Evolutionary conservation across 2,888 invertebrate genomes (phyloP).

Genomic region (Piscicola geometra): DNA sequence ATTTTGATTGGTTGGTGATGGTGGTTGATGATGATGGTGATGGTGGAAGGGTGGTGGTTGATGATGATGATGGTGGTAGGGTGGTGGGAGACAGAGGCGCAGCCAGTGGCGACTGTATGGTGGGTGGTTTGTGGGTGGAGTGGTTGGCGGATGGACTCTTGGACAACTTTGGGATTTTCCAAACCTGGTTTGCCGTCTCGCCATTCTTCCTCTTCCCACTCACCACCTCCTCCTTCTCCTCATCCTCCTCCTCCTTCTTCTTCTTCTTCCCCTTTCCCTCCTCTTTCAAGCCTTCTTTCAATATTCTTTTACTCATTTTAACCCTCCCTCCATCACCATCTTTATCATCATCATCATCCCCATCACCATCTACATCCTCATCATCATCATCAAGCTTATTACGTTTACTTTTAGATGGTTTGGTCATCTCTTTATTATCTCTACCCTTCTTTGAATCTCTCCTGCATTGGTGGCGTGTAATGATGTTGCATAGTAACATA

Average conservation of each 20-base stretch:
- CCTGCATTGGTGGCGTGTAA: no score
- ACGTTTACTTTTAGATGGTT: background rate
- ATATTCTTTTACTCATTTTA: background rate
- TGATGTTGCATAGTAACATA: no score
- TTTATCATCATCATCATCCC: background rate
- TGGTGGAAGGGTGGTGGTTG: background rate
- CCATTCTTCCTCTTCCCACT: constrained; percentile 12
- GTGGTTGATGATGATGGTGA: no score
- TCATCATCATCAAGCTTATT: background rate
- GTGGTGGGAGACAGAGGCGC: background rate
- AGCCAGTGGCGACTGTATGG: background rate
- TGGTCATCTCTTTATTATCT: constrained; percentile 1
- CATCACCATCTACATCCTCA: background rate
- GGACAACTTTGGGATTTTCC: background rate
- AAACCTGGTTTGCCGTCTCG: background rate
- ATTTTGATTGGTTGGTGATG: no score
- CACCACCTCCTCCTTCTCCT: background rate
- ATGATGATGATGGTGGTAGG: background rate
- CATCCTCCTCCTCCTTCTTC: background rate
- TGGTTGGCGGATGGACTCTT: background rate
- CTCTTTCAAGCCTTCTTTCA: background rate
- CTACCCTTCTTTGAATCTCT: background rate
- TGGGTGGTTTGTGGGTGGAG: no score
- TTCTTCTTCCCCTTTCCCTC: constrained; percentile 5
- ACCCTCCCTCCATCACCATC: background rate